These are phyloP conservation scores for Sitta carolinensis DNA, from an alignment of 2,797 vertebrate genomes.

Conservation along the genomic window DNA sequence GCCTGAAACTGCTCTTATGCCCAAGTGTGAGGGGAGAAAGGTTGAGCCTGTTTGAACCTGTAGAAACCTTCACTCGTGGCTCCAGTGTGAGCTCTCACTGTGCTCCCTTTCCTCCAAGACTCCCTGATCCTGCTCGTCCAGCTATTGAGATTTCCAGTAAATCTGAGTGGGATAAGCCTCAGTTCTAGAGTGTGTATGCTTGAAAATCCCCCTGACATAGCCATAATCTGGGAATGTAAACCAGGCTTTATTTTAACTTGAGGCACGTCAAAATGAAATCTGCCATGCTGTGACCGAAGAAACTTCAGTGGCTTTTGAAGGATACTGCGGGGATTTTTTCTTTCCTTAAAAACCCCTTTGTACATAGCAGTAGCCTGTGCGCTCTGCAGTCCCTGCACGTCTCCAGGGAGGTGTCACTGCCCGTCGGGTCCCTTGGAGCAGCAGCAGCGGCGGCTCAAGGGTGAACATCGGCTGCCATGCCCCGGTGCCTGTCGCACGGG, in stretches of 20 bases:
- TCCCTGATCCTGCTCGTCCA: neutral
- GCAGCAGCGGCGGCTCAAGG: accelerated
- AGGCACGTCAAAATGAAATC: neutral
- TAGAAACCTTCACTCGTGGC: accelerated
- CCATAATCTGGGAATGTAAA: neutral
- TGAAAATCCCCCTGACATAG: neutral
- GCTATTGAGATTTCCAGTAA: neutral
- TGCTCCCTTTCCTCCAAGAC: accelerated
- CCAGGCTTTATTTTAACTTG: neutral
- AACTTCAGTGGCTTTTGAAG: neutral
- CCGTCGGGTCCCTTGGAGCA: accelerated
- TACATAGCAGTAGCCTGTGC: accelerated
- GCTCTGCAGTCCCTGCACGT: accelerated
- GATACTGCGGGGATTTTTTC: neutral
- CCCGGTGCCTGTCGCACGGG: neutral
- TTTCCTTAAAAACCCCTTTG: neutral
- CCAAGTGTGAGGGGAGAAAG: neutral
- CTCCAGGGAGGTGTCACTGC: accelerated
- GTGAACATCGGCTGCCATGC: constrained; percentile 22
- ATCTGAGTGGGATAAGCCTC: neutral
- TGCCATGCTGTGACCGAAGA: accelerated
- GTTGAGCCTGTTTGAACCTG: neutral
- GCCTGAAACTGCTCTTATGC: neutral
- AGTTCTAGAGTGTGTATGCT: accelerated
- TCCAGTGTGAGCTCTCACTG: neutral